These are phyloP conservation scores for Psophia crepitans DNA, from an alignment of 2,113 vertebrate genomes.

Conservation along the genomic window DNA sequence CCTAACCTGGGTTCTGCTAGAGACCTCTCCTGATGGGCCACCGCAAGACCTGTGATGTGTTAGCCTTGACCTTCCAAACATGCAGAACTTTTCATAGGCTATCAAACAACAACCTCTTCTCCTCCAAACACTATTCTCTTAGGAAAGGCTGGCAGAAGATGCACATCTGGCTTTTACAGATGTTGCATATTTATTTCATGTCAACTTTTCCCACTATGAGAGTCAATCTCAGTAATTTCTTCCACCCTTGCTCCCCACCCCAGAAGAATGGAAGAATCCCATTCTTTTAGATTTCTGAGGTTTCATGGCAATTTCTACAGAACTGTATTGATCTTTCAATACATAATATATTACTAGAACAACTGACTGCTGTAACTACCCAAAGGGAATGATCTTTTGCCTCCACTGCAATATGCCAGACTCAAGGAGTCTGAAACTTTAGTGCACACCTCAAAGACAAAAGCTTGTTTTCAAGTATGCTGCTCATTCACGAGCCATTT, in stretches of 20 bases:
- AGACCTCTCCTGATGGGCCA: neutral
- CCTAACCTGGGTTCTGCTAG: neutral
- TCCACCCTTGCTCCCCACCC: too few relatives aligned
- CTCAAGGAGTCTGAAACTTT: neutral
- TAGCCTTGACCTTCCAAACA: neutral
- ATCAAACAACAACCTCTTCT: neutral
- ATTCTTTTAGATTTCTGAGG: neutral
- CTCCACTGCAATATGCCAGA: neutral
- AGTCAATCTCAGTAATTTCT: neutral
- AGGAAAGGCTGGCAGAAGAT: neutral
- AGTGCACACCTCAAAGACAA: neutral
- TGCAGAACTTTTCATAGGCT: neutral
- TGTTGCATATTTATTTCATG: neutral
- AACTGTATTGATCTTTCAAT: neutral
- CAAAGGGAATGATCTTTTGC: neutral
- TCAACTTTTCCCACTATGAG: neutral
- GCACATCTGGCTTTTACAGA: neutral
- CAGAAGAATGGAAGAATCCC: neutral
- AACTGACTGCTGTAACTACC: neutral
- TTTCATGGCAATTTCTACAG: neutral
- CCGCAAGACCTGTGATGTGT: neutral
- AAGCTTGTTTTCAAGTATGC: too few relatives aligned
- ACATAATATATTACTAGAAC: neutral
- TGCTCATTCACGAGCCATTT: neutral
- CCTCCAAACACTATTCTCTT: neutral